These are phyloP conservation scores for Micrasema longulum DNA, from an alignment of 1,140 invertebrate genomes.

Conservation along the genomic window DNA sequence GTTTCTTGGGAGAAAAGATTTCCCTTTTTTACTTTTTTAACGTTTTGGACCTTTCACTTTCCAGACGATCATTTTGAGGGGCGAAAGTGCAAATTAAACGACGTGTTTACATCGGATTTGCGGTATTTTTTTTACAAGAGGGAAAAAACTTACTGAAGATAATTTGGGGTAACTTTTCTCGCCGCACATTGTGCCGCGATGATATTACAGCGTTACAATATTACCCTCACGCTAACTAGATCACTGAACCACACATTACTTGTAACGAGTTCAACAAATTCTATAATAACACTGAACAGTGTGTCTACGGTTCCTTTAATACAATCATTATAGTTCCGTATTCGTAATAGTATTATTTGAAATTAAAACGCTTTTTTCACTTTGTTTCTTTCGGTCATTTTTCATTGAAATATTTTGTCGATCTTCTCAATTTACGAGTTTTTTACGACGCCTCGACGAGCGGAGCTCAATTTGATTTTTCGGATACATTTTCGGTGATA, in stretches of 20 bases:
- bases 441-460: neutral
- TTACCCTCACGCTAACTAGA: slow-evolving; percentile 32
- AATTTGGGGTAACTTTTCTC: slow-evolving; percentile 50
- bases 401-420: neutral
- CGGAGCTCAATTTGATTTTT: neutral
- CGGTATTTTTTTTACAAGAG: slow-evolving; percentile 45
- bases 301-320: neutral
- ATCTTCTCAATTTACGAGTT: neutral
- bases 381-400: too few species aligned
- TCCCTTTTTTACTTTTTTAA: slow-evolving; percentile 29
- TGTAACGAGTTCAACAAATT: too few species aligned
- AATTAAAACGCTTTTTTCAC: too few species aligned
- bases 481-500: slow-evolving; percentile 16
- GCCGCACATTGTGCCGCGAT: slow-evolving; percentile 39
- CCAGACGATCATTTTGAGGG: slow-evolving; percentile 49
- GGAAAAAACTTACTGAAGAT: slow-evolving; percentile 31
- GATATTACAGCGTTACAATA: slow-evolving; percentile 35
- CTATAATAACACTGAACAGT: neutral
- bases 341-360: too few species aligned
- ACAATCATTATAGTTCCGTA: neutral
- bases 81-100: slow-evolving; percentile 56
- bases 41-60: slow-evolving; percentile 43
- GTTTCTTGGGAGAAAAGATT: slow-evolving; percentile 41
- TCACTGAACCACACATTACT: neutral
- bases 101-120: slow-evolving; percentile 56